Evolutionary conservation across 2,888 invertebrate genomes (phyloP).

Genomic region (Eristalis tenax): DNA sequence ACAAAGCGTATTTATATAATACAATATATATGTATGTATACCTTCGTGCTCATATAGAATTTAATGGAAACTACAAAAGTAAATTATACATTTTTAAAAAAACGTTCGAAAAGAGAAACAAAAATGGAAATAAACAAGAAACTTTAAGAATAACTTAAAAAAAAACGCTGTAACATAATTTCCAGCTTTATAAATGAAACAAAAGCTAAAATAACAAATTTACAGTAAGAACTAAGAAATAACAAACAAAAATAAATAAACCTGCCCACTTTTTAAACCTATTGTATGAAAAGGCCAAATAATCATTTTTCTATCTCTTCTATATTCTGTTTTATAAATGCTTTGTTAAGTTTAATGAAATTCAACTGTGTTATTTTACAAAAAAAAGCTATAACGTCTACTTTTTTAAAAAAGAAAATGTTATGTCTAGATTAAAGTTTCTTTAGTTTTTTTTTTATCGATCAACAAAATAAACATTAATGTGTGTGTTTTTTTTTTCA

Average conservation of each 20-base stretch:
- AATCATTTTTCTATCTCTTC: conserved; percentile 7
- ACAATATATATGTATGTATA: conserved; percentile 4
- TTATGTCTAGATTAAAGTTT: not conserved
- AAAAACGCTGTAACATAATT: conserved; percentile 62
- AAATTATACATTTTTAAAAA: conserved; percentile 25
- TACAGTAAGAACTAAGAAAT: conserved; percentile 41
- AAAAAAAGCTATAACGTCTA: conserved; percentile 7
- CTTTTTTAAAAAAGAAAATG: not conserved
- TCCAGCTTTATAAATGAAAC: conserved; percentile 54
- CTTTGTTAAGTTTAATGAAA: conserved; percentile 42
- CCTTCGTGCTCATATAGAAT: conserved; percentile 63
- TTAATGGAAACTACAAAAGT: conserved; percentile 2
- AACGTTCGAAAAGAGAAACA: conserved; percentile 16
- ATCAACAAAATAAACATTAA: not conserved
- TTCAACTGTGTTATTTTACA: conserved; percentile 54
- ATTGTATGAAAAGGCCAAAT: conserved; percentile 46
- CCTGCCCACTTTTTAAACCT: conserved; percentile 53
- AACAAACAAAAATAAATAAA: conserved; percentile 28
- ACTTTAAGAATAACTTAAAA: conserved; percentile 6
- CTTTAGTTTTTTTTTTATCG: conserved; percentile 7
- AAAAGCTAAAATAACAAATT: conserved; percentile 43
- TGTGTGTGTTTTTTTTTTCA: not conserved
- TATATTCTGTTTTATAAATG: conserved; percentile 5
- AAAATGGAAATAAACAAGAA: not conserved
- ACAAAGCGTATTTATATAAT: conserved; percentile 24